Conservation (phyloP, 2,888 invertebrate species). For the Trypoxylon attenuatum region DNA sequence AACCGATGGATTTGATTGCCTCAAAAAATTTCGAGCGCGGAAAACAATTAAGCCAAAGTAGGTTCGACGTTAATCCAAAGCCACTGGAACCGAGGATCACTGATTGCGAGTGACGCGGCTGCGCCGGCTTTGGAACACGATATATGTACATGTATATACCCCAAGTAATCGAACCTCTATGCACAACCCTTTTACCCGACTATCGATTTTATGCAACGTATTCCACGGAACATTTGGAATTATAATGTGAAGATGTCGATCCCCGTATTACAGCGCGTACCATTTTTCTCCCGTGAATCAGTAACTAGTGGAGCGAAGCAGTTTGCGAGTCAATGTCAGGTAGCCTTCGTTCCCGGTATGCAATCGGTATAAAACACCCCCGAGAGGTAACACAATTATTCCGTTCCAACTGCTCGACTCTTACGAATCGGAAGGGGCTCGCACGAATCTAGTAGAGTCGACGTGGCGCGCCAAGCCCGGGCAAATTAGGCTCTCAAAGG, state of each 20-base stretch:
- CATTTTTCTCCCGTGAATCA: neutral
- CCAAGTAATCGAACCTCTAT: neutral
- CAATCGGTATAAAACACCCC: too few species aligned
- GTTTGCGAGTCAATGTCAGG: neutral
- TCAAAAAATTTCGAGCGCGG: constrained; percentile 16
- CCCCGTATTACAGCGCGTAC: neutral
- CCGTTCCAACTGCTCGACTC: too few species aligned
- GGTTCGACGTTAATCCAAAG: constrained; percentile 48
- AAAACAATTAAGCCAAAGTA: constrained; percentile 20
- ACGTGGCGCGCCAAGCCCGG: too few species aligned
- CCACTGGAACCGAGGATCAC: constrained; percentile 40
- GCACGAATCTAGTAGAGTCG: too few species aligned
- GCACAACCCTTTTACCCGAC: constrained; percentile 9
- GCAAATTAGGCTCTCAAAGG: neutral
- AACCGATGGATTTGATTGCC: too few species aligned
- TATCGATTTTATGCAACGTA: constrained; percentile 26
- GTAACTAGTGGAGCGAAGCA: neutral
- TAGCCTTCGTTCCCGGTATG: too few species aligned
- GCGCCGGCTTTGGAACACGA: constrained; percentile 35
- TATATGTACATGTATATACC: constrained; percentile 16
- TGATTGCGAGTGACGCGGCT: constrained; percentile 52
- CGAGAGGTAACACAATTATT: too few species aligned
- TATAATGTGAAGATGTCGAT: neutral
- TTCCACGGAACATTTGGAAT: constrained; percentile 14
- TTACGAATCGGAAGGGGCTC: too few species aligned